Base-by-base conservation (phyloP, 2,888 invertebrate species). In the Seira musarum region DNA sequence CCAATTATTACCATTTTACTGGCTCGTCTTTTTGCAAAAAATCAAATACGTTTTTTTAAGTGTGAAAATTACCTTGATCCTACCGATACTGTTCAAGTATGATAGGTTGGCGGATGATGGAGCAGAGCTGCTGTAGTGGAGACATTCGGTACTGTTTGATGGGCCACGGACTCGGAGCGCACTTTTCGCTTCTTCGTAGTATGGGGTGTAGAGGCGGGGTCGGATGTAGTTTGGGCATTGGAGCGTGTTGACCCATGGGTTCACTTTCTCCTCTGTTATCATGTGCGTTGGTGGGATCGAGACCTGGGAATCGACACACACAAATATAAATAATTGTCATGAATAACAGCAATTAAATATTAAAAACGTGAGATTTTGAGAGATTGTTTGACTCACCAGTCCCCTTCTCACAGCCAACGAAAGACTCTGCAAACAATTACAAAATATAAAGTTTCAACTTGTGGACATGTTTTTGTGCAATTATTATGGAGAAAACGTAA, bases 171-270 rank as follows among this genome's bases (percentile, higher is more conserved):
- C 78, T 57, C 84, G 75, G 8, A 85, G 68, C 19, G 84, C 82
- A 10, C 82, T 80, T 57, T 97, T 97, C 13, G 96, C 98, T 88
- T 78, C 70, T 21, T 98, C 97, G 87, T 95, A 95, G 89, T 97
- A 97, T 53, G 98, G 97, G 92, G 95, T 94, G 90, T 97, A 98
- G 83, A 97, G 92, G 63, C 98, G 91, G 69, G 98, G 96, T 85
- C 96, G 93, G 5, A 96, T 93, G 86, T 88, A 90, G 17, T 89
- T 89, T 46, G 81, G 76, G 87, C 92, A 93, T 19, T 76, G 76
- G 3, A 76, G 69, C 22, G 86, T 87, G 15, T 92, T 92, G 83
- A 95, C 94, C 95, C 95, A 95, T 57, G 95, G 95, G 88, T 93
- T 94, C 49, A 79, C 80, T 67, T 84, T 84, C 84, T 95, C 94